Conservation (phyloP, 2,113 vertebrate species). For the Myrmophylax atrothorax region DNA sequence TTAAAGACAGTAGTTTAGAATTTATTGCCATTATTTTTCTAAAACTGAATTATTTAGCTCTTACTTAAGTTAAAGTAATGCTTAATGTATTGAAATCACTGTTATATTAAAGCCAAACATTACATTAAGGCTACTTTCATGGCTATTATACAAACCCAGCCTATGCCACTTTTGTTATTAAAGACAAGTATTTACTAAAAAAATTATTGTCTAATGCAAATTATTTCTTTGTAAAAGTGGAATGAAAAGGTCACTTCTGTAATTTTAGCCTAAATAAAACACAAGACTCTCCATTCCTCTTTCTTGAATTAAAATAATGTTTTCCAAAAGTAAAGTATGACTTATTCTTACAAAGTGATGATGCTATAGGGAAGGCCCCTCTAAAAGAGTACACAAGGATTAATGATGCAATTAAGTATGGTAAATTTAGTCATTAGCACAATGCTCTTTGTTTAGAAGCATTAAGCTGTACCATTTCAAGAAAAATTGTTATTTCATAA, state of each 20-base stretch:
- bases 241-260: neutral
- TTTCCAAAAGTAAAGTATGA: constrained; percentile 25
- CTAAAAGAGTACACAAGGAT: neutral
- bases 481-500: constrained; percentile 10
- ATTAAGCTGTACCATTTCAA: neutral
- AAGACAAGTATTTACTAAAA: neutral
- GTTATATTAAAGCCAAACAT: constrained; percentile 22
- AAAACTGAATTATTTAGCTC: neutral
- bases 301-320: neutral
- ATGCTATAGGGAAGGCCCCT: neutral
- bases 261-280: constrained; percentile 27
- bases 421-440: neutral
- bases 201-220: constrained; percentile 52
- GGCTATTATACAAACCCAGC: constrained; percentile 6
- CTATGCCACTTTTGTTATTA: neutral
- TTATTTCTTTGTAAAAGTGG: neutral
- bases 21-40: constrained; percentile 11
- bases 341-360: neutral
- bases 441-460: neutral
- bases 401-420: constrained; percentile 8
- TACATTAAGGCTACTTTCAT: constrained; percentile 34
- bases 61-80: constrained; percentile 20
- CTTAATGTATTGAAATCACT: constrained; percentile 51
- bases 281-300: neutral
- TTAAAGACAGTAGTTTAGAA: neutral